These are phyloP conservation scores for Ianthella basta DNA, from an alignment of 37 sponge, comb jelly and placozoan genomes.

Conservation along the genomic window DNA sequence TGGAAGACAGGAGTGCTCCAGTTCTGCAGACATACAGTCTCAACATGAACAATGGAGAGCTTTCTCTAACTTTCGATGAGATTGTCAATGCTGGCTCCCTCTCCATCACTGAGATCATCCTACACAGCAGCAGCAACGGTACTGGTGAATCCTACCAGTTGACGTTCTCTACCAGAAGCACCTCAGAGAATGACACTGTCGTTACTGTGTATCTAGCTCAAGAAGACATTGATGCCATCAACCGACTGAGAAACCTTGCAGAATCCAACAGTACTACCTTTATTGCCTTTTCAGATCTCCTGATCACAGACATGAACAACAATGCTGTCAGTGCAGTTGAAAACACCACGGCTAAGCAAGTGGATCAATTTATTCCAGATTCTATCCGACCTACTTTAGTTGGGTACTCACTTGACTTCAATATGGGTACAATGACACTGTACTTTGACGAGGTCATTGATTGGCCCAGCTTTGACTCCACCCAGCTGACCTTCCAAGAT, in stretches of 20 bases:
- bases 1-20: constrained; percentile 68
- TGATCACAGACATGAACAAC: constrained; percentile 76
- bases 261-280: constrained; percentile 43
- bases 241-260: constrained; percentile 61
- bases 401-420: constrained; percentile 64
- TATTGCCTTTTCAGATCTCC: constrained; percentile 45
- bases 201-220: constrained; percentile 56
- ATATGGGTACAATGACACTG: constrained; percentile 60
- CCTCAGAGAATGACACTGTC: constrained; percentile 47
- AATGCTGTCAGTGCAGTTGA: constrained; percentile 56
- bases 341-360: constrained; percentile 36
- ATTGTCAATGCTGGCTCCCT: constrained; percentile 69
- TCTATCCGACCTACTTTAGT: constrained; percentile 55
- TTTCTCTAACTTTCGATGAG: constrained; percentile 77
- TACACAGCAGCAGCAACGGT: constrained; percentile 43
- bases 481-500: constrained; percentile 60
- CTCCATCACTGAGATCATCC: constrained; percentile 44
- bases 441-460: constrained; percentile 78
- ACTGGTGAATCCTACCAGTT: constrained; percentile 41
- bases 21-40: constrained; percentile 57
- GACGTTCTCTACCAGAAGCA: constrained; percentile 17
- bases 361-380: constrained; percentile 70
- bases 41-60: constrained; percentile 67
- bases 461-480: constrained; percentile 53
- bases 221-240: constrained; percentile 78